Evolutionary conservation across 30 jellyfish, hydroid and myxozoan genomes (phyloP), one percentile per base, ranked within the genome.

Genomic region (Chrysaora quinquecirrha): DNA sequence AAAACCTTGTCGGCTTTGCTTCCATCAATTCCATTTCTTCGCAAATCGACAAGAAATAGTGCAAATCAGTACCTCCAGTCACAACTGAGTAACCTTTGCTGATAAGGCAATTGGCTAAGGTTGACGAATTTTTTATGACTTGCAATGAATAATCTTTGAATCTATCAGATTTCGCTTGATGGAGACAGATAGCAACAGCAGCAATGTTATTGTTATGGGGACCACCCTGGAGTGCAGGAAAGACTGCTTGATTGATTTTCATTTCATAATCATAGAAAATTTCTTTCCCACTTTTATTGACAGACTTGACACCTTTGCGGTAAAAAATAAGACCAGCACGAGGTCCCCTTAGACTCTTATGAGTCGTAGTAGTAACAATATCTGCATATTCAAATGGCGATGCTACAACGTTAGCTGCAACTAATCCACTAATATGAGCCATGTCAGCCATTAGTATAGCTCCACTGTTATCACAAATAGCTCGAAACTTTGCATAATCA

Each of bases 191-290:
- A 25, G 96, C 96, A 1, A 87, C 80, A 16, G 68, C 96, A 10
- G 89, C 96, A 49, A 87, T 87, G 90, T 80, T 83, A 54, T 87
- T 87, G 64, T 87, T 87, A 86, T 87, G 96, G 9, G 96, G 96
- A 1, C 96, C 96, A 80, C 96, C 96, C 70, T 87, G 96, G 11
- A 87, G 65, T 2, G 91, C 92, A 4, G 96, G 96, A 71, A 87
- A 87, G 11, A 87, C 96, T 10, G 96, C 96, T 21, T 30, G 24
- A 58, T 87, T 83, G 70, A 87, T 87, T 38, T 83, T 63, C 18
- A 73, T 2, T 60, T 71, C 96, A 64, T 4, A 83, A 66, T 87
- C 83, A 61, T 80, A 86, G 69, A 38, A 76, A 2, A 86, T 68
- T 31, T 93, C 68, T 0, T 63, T 67, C 4, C 96, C 96, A 12